Base-by-base conservation (phyloP, 2,113 vertebrate species). In the Amazona vittata region DNA sequence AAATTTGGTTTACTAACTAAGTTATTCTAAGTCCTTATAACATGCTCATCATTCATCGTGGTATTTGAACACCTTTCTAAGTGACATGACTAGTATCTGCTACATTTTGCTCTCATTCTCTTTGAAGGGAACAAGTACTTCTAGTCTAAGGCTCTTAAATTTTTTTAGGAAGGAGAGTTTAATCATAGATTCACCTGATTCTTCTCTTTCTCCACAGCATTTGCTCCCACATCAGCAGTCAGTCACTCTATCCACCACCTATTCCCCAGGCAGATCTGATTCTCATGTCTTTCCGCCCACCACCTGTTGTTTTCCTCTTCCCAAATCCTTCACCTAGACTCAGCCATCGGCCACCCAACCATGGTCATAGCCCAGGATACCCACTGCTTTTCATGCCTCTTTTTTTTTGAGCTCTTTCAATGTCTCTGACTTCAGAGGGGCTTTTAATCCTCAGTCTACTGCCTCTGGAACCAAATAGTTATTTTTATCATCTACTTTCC, bases 251-350 rank as follows among this genome's bases (percentile, higher is more conserved):
- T 96, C 96, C 82, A 88, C 68, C 1, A 3, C 35, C 29, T 94
- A 95, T 96, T 96, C 91, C 94, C 85, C 84, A 95, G 92, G 85
- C 91, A 94, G 93, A 93, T 89, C 92, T 96, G 93, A 83, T 96
- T 96, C 81, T 86, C 47, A 0, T 47, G 53, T 71, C 62, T 86
- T 95, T 37, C 92, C 25, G 88, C 88, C 88, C 35, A 78, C 88
- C 92, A 95, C 75, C 93, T 96, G 92, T 90, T 96, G 93, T 93
- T 94, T 91, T 93, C 88, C 62, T 94, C 60, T 83, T 91, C 84
- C 89, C 35, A 96, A 92, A 90, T 94, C 86, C 76, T 88, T 96
- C 85, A 89, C 73, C 86, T 87, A 55, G 84, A 85, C 76, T 93
- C 93, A 76, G 43, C n/a, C 50, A 65, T 91, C 75, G 95, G 86